Evolutionary conservation across 2,888 invertebrate genomes (phyloP).

Genomic region (Calameuta idolon): DNA sequence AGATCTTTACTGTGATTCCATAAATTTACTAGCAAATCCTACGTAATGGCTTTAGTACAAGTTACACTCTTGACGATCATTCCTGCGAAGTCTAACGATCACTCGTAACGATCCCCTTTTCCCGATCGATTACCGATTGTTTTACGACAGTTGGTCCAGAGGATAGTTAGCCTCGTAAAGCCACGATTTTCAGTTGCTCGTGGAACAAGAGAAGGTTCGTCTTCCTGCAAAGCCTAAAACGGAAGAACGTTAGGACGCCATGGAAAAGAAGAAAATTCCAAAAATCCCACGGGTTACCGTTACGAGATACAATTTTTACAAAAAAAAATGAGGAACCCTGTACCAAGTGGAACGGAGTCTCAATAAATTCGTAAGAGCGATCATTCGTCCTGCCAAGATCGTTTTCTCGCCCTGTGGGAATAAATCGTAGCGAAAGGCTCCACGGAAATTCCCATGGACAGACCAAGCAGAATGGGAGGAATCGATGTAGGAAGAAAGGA

Average conservation of each 20-base stretch:
- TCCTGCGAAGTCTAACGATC: slow-evolving; percentile 57
- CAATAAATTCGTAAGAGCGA: slow-evolving; percentile 23
- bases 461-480: slow-evolving; percentile 16
- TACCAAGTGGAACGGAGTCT: slow-evolving; percentile 20
- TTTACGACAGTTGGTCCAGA: slow-evolving; percentile 56
- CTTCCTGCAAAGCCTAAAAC: neutral
- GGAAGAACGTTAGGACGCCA: neutral
- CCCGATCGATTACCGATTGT: slow-evolving; percentile 59
- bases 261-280: neutral
- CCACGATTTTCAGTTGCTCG: slow-evolving; percentile 8
- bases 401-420: neutral
- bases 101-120: slow-evolving; percentile 41
- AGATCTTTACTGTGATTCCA: slow-evolving; percentile 58
- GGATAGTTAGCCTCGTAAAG: slow-evolving; percentile 48
- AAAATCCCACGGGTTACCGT: neutral
- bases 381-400: slow-evolving; percentile 26
- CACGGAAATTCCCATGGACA: slow-evolving; percentile 50
- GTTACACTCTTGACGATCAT: slow-evolving; percentile 49
- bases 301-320: neutral
- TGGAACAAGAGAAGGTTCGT: neutral
- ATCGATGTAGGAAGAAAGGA: neutral
- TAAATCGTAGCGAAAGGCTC: slow-evolving; percentile 24
- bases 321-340: neutral
- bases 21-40: slow-evolving; percentile 51
- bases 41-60: neutral